phyloP scores from a whole-genome alignment of 2,888 invertebrate genomes.

The Himalopsyche anomala region DNA sequence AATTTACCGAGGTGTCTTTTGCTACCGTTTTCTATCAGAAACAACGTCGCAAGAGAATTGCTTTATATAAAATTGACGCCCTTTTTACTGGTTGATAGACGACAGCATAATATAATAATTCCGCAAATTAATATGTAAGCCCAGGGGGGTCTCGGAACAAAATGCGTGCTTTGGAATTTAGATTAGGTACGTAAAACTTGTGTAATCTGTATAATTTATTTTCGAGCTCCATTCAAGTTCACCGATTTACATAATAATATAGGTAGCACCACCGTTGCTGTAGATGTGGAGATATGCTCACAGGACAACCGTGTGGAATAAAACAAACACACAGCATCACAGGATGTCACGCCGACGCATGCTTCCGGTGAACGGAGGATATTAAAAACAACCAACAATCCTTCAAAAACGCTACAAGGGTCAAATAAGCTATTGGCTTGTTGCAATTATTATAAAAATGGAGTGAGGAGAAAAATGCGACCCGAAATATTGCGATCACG shows the following conservation, averaged over 20 bases:
- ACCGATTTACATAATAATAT: background rate
- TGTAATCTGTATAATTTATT: background rate
- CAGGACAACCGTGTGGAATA: background rate
- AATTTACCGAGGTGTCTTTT: too few species aligned
- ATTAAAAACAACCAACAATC: background rate
- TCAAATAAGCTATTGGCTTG: too few species aligned
- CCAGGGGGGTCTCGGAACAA: background rate
- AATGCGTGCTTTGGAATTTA: background rate
- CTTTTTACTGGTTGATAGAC: background rate
- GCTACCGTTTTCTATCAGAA: too few species aligned
- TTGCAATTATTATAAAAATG: too few species aligned
- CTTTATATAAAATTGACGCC: background rate
- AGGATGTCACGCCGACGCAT: constrained; percentile 35
- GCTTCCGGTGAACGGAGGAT: constrained; percentile 6
- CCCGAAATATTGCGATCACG: too few species aligned
- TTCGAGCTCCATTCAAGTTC: background rate
- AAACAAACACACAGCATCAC: constrained; percentile 21
- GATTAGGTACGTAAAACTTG: background rate
- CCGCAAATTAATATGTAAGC: background rate
- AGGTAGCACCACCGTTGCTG: background rate
- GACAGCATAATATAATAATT: background rate
- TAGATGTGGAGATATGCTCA: background rate
- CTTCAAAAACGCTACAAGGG: too few species aligned
- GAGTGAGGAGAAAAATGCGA: too few species aligned
- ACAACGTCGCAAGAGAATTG: too few species aligned